Percentiles rank a stretch among this genome's conserved stretches.
phyloP scores from a whole-genome alignment of 2,113 vertebrate species.

The Actenoides hombroni region DNA sequence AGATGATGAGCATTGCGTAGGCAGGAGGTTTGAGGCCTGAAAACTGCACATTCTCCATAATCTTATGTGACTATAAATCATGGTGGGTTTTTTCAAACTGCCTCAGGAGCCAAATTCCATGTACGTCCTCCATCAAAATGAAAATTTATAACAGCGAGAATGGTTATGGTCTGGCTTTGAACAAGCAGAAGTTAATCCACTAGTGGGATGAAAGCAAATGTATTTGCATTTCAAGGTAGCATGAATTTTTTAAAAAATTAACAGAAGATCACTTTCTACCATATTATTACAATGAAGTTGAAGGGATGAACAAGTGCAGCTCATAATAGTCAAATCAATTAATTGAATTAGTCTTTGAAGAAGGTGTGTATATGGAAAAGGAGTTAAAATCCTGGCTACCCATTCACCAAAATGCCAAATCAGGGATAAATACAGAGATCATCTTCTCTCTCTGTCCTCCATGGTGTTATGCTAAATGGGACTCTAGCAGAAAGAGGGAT shows the following conservation, averaged over 20 bases:
- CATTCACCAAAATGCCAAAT: not conserved
- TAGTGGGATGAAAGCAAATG: not conserved
- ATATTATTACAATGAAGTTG: not conserved
- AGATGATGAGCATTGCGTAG: not conserved
- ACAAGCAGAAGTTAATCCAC: not conserved
- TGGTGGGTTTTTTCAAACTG: not conserved
- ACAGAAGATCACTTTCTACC: not conserved
- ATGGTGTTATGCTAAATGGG: not conserved
- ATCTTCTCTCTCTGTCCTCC: not conserved
- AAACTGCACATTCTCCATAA: not conserved
- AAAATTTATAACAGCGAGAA: not conserved
- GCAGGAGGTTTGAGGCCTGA: not conserved
- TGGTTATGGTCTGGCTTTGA: not conserved
- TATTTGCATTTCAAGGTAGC: not conserved
- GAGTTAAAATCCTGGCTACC: not conserved
- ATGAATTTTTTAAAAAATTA: not conserved
- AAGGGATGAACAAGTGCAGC: not conserved
- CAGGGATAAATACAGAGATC: not conserved
- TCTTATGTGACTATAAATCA: not conserved
- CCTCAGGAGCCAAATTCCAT: not conserved
- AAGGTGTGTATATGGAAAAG: not conserved
- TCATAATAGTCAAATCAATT: not conserved
- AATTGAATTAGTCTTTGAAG: not conserved
- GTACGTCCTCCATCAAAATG: not conserved
- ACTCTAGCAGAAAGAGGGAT: not conserved